Percentiles rank a stretch among this genome's conserved stretches.
These are phyloP conservation scores for Hyppa rectilinea DNA, from an alignment of 2,888 invertebrate species.

Conservation along the genomic window DNA sequence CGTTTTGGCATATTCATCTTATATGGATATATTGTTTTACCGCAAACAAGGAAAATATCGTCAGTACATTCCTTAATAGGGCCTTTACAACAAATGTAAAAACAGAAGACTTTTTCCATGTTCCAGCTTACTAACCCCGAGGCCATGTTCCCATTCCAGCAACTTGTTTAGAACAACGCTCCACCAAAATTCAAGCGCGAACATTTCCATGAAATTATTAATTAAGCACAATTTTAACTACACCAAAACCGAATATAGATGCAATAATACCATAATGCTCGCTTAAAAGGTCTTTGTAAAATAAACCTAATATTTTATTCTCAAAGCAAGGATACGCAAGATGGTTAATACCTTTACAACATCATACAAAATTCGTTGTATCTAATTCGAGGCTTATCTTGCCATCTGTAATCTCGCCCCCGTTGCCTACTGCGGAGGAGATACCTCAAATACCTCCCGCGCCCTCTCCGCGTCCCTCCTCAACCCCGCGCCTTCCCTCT, in stretches of 20 bases:
- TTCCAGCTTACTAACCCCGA: slow-evolving; percentile 43
- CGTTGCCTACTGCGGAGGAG: slow-evolving; percentile 78
- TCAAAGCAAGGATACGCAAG: slow-evolving; percentile 82
- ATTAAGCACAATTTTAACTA: slow-evolving; percentile 55
- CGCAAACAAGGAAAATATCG: slow-evolving; percentile 13
- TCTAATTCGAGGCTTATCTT: slow-evolving; percentile 90
- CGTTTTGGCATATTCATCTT: not conserved
- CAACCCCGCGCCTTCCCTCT: slow-evolving; percentile 64
- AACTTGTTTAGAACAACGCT: slow-evolving; percentile 38
- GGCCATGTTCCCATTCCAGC: slow-evolving; percentile 47
- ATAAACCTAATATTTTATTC: slow-evolving; percentile 86
- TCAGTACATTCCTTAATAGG: slow-evolving; percentile 20
- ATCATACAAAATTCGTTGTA: slow-evolving; percentile 89
- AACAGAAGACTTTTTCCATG: slow-evolving; percentile 39
- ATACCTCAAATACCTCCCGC: slow-evolving; percentile 82
- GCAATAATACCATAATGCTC: slow-evolving; percentile 68
- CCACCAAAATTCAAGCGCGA: slow-evolving; percentile 20
- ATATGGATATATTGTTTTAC: slow-evolving; percentile 20
- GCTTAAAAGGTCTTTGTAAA: slow-evolving; percentile 78
- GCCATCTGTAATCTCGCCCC: slow-evolving; percentile 89
- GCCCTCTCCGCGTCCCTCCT: slow-evolving; percentile 57
- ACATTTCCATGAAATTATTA: slow-evolving; percentile 52
- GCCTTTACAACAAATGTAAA: slow-evolving; percentile 28
- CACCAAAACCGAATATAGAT: slow-evolving; percentile 47
- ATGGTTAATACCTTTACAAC: slow-evolving; percentile 86